Base-by-base conservation (phyloP, 2,797 vertebrate species). In the Brotula barbata region DNA sequence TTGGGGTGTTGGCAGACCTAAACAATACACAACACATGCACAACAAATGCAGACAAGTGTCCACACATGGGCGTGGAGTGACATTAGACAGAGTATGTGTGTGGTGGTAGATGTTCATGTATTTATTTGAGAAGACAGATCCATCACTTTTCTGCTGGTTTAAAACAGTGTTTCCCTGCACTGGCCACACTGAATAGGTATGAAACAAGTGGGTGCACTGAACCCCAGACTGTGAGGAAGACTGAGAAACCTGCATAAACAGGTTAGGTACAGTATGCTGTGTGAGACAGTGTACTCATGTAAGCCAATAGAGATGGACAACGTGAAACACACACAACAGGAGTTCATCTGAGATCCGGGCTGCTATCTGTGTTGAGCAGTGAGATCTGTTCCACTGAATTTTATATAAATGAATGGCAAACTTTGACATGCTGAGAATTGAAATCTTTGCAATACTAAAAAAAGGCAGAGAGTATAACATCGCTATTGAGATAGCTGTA, bases 1-100 rank as follows among this genome's bases (percentile, higher is more conserved):
- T 99, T 99, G 14, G 96, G 95, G 86, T 99, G 97, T 89, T 99
- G 97, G 81, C 96, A 99, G 37, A 99, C 97, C 97, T 99, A 84
- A 77, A 74, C 75, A 70, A 71, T 42, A 73, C 50, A 80, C 37
- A 43, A 80, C 86, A 73, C 3, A 64, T 21, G 75, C 48, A 51
- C 57, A 79, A 82, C 54, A 71, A 36, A 21, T 21, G 21, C 58
- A 51, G 17, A 58, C 16, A 45, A 20, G 54, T 28, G 25, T 28
- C 25, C 25, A 28, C 25, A 28, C 25, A 28, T 8, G 23, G 1
- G 8, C 17, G 31, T 39, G 6, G 47, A 19, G 40, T 34, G 52
- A 23, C 12, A 49, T 41, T 7, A 41, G 19, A 43, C 14, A 28
- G 12, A 31, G 37, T 49, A 37, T 50, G n/a, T 41, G 37, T 25